These are phyloP conservation scores for Plectrocnemia conspersa DNA, from an alignment of 1,140 invertebrate species.

Conservation along the genomic window DNA sequence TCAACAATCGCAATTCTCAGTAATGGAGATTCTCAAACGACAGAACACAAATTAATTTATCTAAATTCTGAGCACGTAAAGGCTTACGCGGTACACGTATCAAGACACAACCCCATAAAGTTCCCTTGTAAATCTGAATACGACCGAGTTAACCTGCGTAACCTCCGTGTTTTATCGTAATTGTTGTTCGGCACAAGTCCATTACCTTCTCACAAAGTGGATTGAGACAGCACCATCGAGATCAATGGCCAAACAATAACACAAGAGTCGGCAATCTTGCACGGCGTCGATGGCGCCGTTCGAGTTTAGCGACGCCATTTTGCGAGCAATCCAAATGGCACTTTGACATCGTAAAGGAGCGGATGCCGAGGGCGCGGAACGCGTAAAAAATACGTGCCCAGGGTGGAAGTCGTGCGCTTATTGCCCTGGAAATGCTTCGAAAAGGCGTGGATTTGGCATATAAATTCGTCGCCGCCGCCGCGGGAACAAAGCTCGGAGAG, in stretches of 20 bases:
- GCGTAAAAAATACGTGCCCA: slow-evolving; percentile 29
- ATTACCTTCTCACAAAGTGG: no score
- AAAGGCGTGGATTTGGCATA: slow-evolving; percentile 12
- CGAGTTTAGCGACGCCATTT: slow-evolving; percentile 8
- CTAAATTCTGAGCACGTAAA: no score
- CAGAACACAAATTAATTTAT: no score
- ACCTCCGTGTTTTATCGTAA: background rate
- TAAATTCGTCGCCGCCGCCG: background rate
- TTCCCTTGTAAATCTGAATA: no score
- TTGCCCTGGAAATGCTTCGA: background rate
- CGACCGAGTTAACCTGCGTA: background rate
- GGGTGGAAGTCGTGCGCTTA: slow-evolving; percentile 25
- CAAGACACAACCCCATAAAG: no score
- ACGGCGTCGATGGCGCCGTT: slow-evolving; percentile 19
- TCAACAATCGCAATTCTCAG: no score
- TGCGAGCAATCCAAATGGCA: slow-evolving; percentile 21
- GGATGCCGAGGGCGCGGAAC: slow-evolving; percentile 17
- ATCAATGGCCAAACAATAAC: slow-evolving; percentile 23
- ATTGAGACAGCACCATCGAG: no score
- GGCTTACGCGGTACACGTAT: no score
- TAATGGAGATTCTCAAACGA: no score
- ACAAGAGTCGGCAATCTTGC: slow-evolving; percentile 12
- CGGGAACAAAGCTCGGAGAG: background rate
- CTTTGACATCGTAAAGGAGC: slow-evolving; percentile 26
- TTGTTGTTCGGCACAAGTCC: background rate